These are phyloP conservation scores for Caenorhabditis remanei DNA, from an alignment of 1,140 invertebrate genomes.

Conservation along the genomic window DNA sequence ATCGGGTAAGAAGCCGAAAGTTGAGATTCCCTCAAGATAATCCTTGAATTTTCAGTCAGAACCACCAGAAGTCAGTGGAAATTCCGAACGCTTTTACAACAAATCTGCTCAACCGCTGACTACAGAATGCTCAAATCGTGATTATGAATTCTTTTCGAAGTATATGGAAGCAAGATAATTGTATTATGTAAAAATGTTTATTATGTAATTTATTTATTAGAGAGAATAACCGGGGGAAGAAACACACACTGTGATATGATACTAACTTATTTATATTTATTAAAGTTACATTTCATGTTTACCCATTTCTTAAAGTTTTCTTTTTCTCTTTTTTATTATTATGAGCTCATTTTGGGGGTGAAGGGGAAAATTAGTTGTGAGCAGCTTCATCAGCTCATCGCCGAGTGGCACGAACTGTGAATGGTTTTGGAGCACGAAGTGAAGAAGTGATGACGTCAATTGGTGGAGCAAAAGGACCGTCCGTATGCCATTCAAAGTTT, in stretches of 20 bases:
- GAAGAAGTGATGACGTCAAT: constrained; percentile 37
- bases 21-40: neutral
- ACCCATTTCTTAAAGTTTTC: constrained; percentile 50
- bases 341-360: neutral
- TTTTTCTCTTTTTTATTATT: neutral
- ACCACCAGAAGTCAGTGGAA: constrained; percentile 30
- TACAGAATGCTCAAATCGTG: constrained; percentile 10
- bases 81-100: constrained; percentile 7
- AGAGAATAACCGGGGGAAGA: constrained; percentile 3
- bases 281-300: neutral
- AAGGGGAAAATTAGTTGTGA: neutral
- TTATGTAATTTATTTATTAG: neutral
- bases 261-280: neutral
- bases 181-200: neutral
- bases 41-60: constrained; percentile 3
- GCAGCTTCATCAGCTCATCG: neutral
- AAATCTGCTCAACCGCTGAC: constrained; percentile 27
- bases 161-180: constrained; percentile 14
- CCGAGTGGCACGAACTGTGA: constrained; percentile 1
- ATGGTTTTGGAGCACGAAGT: constrained; percentile 31
- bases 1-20: neutral
- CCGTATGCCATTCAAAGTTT: constrained; percentile 34
- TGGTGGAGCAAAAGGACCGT: constrained; percentile 24
- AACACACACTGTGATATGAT: neutral
- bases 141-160: constrained; percentile 24